phyloP scores from a whole-genome alignment of 2,797 vertebrate genomes.

The Catharus ustulatus region DNA sequence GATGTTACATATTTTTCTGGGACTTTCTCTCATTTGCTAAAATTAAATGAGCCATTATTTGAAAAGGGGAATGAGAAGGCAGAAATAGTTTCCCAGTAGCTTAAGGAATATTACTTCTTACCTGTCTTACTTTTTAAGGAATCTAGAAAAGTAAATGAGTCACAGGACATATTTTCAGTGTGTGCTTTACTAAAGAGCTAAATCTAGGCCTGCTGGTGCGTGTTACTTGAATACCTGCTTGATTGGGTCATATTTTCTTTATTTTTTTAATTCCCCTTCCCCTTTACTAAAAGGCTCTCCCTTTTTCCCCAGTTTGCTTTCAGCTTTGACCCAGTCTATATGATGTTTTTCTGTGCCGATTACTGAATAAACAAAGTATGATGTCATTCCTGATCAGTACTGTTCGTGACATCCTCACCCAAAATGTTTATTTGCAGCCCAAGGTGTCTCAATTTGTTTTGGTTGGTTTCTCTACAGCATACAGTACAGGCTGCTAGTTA shows the following conservation, averaged over 20 bases:
- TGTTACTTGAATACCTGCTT: not conserved
- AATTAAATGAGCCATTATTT: not conserved
- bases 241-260: fast-evolving
- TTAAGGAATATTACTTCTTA: not conserved
- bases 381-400: not conserved
- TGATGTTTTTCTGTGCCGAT: not conserved
- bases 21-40: not conserved
- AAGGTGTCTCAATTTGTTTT: not conserved
- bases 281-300: not conserved
- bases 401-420: not conserved
- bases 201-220: not conserved
- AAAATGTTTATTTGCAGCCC: not conserved
- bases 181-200: not conserved
- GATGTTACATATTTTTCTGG: not conserved
- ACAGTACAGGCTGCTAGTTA: not conserved
- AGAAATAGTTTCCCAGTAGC: not conserved
- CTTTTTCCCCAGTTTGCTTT: not conserved
- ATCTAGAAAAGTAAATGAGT: not conserved
- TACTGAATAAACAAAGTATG: not conserved
- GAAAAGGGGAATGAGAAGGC: not conserved
- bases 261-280: not conserved
- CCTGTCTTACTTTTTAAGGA: not conserved
- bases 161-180: not conserved
- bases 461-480: not conserved
- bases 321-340: not conserved